Conservation (phyloP, 2,888 invertebrate species). For the Eueremaeus valkanovi region DNA sequence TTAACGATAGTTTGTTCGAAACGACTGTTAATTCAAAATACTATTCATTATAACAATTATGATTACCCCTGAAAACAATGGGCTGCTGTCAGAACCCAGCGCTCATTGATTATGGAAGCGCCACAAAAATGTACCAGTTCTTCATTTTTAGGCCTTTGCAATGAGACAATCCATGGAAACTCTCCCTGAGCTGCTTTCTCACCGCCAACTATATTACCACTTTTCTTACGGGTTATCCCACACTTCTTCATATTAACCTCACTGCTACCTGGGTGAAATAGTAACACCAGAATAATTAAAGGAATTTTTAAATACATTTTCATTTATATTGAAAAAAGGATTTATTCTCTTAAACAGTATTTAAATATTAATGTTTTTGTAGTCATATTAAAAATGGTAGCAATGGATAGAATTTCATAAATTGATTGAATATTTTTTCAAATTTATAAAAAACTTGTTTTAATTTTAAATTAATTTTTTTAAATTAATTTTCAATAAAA, state of each 20-base stretch:
- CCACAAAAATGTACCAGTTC: constrained; percentile 34
- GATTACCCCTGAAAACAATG: constrained; percentile 43
- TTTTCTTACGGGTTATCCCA: constrained; percentile 4
- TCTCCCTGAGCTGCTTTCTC: neutral
- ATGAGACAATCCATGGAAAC: constrained; percentile 22
- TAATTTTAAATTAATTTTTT: too few species aligned
- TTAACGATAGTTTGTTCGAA: neutral
- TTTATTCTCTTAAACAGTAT: too few species aligned
- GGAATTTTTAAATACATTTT: neutral
- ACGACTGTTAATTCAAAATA: neutral
- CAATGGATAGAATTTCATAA: too few species aligned
- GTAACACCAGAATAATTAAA: neutral
- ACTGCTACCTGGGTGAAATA: too few species aligned
- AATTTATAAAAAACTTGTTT: too few species aligned
- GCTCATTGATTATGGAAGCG: constrained; percentile 40
- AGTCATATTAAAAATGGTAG: too few species aligned
- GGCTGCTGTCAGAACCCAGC: constrained; percentile 44
- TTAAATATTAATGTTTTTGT: too few species aligned
- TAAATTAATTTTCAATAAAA: too few species aligned
- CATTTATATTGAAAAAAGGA: neutral
- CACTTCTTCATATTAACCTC: constrained; percentile 1
- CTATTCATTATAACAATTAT: neutral
- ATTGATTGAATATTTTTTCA: too few species aligned
- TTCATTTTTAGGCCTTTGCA: constrained; percentile 2
- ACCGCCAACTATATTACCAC: constrained; percentile 6